A percentile compares a stretch with the other conserved stretches of the same genome.
Conservation (phyloP, 1,140 invertebrate genomes). For the Heterodera carotae region DNA sequence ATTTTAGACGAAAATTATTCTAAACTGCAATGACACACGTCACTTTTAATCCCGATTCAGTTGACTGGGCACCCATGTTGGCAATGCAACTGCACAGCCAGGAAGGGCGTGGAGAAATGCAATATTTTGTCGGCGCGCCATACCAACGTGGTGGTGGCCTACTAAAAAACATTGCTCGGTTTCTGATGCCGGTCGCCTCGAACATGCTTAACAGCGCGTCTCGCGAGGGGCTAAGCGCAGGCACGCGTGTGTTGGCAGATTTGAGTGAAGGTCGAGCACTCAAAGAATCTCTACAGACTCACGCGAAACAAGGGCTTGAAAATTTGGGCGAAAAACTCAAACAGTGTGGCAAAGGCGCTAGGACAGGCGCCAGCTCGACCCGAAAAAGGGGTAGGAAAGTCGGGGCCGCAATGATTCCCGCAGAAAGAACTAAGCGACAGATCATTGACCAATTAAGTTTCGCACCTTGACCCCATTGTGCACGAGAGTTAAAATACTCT, state of each 20-base stretch:
- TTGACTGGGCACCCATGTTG: constrained; percentile 5
- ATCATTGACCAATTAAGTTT: constrained; percentile 1
- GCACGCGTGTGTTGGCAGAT: constrained; percentile 2
- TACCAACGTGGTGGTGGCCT: constrained; percentile 4
- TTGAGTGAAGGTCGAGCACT: neutral
- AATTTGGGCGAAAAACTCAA: neutral
- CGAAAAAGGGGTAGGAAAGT: neutral
- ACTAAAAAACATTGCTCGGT: neutral
- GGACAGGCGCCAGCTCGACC: neutral
- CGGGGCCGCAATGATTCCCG: no score
- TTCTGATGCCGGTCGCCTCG: constrained; percentile 14
- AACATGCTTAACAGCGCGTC: neutral
- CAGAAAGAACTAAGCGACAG: neutral
- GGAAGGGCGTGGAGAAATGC: neutral
- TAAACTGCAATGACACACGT: constrained; percentile 19
- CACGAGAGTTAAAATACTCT: neutral
- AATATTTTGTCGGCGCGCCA: constrained; percentile 10
- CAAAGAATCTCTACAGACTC: neutral
- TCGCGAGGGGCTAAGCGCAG: neutral
- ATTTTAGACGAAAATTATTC: constrained; percentile 25
- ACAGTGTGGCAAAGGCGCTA: constrained; percentile 15
- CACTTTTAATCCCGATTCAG: neutral
- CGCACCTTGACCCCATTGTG: neutral
- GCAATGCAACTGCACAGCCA: neutral
- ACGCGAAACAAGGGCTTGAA: neutral